Evolutionary conservation across 2,888 invertebrate species (phyloP).

Genomic region (Thalpophila matura): DNA sequence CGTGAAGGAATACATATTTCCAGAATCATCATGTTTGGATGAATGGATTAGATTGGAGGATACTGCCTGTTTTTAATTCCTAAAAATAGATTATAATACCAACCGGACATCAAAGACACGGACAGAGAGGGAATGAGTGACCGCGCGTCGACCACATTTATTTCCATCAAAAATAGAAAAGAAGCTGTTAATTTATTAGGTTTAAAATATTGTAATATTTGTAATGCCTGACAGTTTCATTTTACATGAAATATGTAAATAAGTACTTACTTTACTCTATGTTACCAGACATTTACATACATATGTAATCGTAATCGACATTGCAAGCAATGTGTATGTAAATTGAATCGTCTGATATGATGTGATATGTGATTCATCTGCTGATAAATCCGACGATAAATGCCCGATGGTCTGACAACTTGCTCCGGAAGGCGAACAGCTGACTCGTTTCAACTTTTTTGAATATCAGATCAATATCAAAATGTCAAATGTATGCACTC

Average conservation of each 20-base stretch:
- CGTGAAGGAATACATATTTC: too few relatives aligned
- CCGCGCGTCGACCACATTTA: too few relatives aligned
- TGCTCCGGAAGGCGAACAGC: conserved; percentile 27
- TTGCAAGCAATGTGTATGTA: conserved; percentile 38
- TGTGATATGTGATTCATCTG: conserved; percentile 33
- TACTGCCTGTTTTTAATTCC: too few relatives aligned
- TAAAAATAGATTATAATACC: too few relatives aligned
- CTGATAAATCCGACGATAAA: conserved; percentile 34
- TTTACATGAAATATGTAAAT: conserved; percentile 23
- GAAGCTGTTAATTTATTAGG: too few relatives aligned
- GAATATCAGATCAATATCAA: not conserved
- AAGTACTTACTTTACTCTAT: not conserved
- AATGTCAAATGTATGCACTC: too few relatives aligned
- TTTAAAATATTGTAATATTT: too few relatives aligned
- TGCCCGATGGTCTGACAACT: not conserved
- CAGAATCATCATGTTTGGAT: too few relatives aligned
- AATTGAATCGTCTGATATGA: conserved; percentile 34
- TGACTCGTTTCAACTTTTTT: conserved; percentile 7
- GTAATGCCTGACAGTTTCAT: not conserved
- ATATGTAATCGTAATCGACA: conserved; percentile 22
- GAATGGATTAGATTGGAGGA: too few relatives aligned
- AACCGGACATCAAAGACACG: too few relatives aligned
- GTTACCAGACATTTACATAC: conserved; percentile 36
- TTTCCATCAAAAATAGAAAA: too few relatives aligned
- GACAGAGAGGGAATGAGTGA: too few relatives aligned